Evolutionary conservation across 2,113 vertebrate species (phyloP).

Genomic region (Oncorhynchus clarkii): DNA sequence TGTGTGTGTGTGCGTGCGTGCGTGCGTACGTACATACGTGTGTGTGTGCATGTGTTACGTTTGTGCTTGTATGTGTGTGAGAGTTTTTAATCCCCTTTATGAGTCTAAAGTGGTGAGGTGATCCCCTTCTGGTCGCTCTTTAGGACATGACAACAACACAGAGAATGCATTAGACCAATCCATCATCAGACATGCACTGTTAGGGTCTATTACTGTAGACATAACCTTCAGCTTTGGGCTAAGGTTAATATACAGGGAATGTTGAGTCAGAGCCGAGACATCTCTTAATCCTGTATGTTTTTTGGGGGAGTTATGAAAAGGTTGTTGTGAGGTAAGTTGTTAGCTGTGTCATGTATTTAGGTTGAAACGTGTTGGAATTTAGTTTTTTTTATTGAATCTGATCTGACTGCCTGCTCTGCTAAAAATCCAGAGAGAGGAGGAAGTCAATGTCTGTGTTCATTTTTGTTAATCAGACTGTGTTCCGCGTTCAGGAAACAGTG

Average conservation of each 20-base stretch:
- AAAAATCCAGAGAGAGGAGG: too few species aligned
- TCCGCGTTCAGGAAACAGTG: too few species aligned
- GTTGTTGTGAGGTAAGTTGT: too few species aligned
- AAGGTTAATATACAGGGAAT: constrained; percentile 13
- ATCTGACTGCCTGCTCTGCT: too few species aligned
- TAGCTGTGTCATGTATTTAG: too few species aligned
- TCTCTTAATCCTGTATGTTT: neutral
- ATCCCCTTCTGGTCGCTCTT: constrained; percentile 17
- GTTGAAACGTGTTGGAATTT: too few species aligned
- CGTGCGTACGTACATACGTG: too few species aligned
- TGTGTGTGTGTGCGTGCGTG: neutral
- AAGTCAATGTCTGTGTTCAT: too few species aligned
- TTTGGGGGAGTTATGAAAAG: neutral
- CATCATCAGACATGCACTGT: constrained; percentile 26
- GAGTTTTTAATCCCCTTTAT: constrained; percentile 35
- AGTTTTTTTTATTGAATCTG: too few species aligned
- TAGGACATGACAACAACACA: constrained; percentile 21
- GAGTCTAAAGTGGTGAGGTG: constrained; percentile 6
- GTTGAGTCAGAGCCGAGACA: neutral
- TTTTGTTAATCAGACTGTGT: too few species aligned
- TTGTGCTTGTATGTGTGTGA: constrained; percentile 2
- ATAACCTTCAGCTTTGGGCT: constrained; percentile 30
- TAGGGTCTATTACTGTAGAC: constrained; percentile 19
- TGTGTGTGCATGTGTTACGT: neutral
- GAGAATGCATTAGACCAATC: constrained; percentile 36